phyloP scores from a whole-genome alignment of 2,888 invertebrate genomes.

The Peribatodes rhomboidaria region DNA sequence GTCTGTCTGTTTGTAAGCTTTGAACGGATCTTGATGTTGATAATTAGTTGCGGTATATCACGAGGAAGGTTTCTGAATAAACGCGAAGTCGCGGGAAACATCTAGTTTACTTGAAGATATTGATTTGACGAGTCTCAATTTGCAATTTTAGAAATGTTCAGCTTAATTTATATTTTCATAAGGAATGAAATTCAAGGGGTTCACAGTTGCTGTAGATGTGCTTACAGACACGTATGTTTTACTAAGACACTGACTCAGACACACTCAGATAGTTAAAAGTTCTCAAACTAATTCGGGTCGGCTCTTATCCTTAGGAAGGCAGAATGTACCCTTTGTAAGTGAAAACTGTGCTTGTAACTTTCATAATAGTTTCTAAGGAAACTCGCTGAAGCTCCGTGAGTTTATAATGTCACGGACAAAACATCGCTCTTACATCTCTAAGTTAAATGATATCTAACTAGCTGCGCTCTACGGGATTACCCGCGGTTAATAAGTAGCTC shows the following conservation, averaged over 20 bases:
- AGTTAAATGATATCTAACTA: neutral
- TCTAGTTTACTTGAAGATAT: too few relatives aligned
- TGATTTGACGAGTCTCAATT: too few relatives aligned
- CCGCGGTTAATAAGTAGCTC: neutral
- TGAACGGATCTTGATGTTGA: too few relatives aligned
- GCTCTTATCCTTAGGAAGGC: slow-evolving; percentile 16
- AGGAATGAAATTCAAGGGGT: too few relatives aligned
- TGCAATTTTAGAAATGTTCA: too few relatives aligned
- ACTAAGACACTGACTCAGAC: slow-evolving; percentile 13
- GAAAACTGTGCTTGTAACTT: slow-evolving; percentile 35
- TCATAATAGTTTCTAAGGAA: slow-evolving; percentile 25
- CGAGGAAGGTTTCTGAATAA: too few relatives aligned
- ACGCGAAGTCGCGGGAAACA: too few relatives aligned
- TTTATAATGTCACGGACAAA: slow-evolving; percentile 9
- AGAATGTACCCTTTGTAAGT: slow-evolving; percentile 27
- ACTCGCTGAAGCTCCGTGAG: neutral
- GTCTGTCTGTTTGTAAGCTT: too few relatives aligned
- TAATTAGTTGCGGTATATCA: too few relatives aligned
- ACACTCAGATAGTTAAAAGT: slow-evolving; percentile 29
- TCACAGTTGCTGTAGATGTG: neutral
- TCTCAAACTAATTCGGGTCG: slow-evolving; percentile 27
- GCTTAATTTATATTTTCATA: too few relatives aligned
- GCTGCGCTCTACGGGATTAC: neutral
- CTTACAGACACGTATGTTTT: neutral
- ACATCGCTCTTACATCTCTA: neutral